Evolutionary conservation across 2,797 vertebrate genomes (phyloP).

Genomic region (Lutjanus argentimaculatus): DNA sequence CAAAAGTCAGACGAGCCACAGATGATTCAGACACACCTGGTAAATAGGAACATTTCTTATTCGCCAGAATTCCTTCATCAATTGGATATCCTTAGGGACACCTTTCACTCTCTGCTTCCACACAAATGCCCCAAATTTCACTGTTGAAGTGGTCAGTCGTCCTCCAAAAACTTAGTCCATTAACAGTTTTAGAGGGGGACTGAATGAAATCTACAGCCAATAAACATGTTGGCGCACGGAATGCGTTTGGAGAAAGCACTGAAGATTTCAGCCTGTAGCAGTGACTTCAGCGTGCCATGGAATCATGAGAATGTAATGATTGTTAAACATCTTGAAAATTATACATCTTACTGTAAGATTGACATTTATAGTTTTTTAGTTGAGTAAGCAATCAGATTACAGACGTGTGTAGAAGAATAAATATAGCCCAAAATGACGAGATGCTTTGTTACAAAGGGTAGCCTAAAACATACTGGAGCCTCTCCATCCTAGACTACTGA

Average conservation of each 20-base stretch:
- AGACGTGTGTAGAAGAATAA: no score
- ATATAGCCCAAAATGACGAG: no score
- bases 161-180: background rate
- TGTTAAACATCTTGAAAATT: background rate
- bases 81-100: background rate
- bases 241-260: background rate
- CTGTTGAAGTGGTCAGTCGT: conserved; percentile 15
- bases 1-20: conserved; percentile 5
- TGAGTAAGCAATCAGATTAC: background rate
- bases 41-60: conserved; percentile 14
- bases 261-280: no score
- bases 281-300: background rate
- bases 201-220: conserved; percentile 1
- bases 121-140: background rate
- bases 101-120: conserved; percentile 13
- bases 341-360: background rate
- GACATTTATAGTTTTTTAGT: background rate
- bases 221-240: background rate
- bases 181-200: conserved; percentile 1
- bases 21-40: background rate
- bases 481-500: no score
- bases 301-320: background rate
- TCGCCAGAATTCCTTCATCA: conserved; percentile 4
- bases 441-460: no score
- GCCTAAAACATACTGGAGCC: no score